phyloP scores from a whole-genome alignment of 1,140 invertebrate genomes.

The Lanistes nyassanus region DNA sequence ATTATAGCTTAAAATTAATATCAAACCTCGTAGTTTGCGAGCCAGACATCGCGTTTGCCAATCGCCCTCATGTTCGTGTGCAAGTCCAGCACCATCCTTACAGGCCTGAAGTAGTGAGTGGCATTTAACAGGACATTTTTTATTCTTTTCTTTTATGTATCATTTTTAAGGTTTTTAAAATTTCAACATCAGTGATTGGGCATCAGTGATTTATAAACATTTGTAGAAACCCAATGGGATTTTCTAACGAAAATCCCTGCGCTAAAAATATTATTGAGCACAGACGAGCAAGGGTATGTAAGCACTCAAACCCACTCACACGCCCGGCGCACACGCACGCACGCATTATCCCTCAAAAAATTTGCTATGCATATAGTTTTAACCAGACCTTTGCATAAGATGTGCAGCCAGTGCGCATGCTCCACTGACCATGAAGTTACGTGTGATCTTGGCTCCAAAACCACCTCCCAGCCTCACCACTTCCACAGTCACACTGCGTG shows the following conservation, averaged over 20 bases:
- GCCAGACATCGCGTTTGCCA: conserved; percentile 89
- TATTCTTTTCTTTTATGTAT: too few species aligned
- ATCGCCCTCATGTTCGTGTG: conserved; percentile 92
- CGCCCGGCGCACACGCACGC: not conserved
- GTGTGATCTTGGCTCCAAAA: conserved; percentile 63
- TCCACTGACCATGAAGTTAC: conserved; percentile 48
- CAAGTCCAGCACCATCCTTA: conserved; percentile 87
- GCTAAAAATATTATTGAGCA: too few species aligned
- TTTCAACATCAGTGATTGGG: too few species aligned
- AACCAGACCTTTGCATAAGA: conserved; percentile 42
- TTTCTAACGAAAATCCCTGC: too few species aligned
- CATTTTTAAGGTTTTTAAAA: too few species aligned
- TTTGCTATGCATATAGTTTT: not conserved
- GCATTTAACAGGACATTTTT: too few species aligned
- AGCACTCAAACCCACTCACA: not conserved
- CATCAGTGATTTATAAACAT: too few species aligned
- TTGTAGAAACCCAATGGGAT: too few species aligned
- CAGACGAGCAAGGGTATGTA: too few species aligned
- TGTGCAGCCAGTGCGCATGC: conserved; percentile 61
- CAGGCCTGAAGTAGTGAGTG: conserved; percentile 70
- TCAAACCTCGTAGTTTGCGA: conserved; percentile 79
- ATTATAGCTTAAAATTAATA: not conserved
- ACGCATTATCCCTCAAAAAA: not conserved
- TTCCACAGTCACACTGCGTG: conserved; percentile 48
- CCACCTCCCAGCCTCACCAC: conserved; percentile 61